Conservation (phyloP, 1,140 invertebrate species). For the Drosophila arizonae region DNA sequence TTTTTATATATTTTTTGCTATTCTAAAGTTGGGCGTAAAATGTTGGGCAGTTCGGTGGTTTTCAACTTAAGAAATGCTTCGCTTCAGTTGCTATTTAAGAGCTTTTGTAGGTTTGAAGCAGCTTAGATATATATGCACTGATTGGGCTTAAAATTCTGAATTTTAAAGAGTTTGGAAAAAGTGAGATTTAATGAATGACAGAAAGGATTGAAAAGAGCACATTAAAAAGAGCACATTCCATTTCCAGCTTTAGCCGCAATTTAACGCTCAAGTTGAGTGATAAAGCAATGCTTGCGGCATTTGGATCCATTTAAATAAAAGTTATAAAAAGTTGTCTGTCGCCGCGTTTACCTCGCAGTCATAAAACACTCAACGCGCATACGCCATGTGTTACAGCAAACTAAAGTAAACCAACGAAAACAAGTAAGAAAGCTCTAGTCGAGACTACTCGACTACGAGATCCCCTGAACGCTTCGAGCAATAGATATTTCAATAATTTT, state of each 20-base stretch:
- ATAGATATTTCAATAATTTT: too few relatives aligned
- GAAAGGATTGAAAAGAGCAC: too few relatives aligned
- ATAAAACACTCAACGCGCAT: conserved; percentile 71
- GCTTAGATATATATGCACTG: background rate
- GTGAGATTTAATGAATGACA: background rate
- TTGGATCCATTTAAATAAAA: conserved; percentile 43
- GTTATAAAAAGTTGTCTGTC: conserved; percentile 44
- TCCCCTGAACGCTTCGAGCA: too few relatives aligned
- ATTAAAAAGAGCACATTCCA: too few relatives aligned
- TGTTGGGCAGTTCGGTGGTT: conserved; percentile 26
- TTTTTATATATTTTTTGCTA: conserved; percentile 42
- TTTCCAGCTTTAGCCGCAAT: conserved; percentile 1
- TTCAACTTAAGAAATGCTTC: conserved; percentile 7
- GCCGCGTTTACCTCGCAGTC: conserved; percentile 57
- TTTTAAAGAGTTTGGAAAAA: background rate
- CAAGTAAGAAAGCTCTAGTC: too few relatives aligned
- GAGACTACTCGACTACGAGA: too few relatives aligned
- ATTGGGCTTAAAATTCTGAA: background rate
- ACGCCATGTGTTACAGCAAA: conserved; percentile 69
- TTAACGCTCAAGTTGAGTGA: background rate
- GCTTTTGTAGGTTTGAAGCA: background rate
- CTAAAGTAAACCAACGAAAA: background rate
- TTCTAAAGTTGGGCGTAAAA: conserved; percentile 35
- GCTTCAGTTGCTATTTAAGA: conserved; percentile 12
- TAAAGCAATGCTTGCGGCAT: conserved; percentile 31